These are phyloP conservation scores for Drosophila engyochracea DNA, from an alignment of 2,888 invertebrate genomes.

Conservation along the genomic window DNA sequence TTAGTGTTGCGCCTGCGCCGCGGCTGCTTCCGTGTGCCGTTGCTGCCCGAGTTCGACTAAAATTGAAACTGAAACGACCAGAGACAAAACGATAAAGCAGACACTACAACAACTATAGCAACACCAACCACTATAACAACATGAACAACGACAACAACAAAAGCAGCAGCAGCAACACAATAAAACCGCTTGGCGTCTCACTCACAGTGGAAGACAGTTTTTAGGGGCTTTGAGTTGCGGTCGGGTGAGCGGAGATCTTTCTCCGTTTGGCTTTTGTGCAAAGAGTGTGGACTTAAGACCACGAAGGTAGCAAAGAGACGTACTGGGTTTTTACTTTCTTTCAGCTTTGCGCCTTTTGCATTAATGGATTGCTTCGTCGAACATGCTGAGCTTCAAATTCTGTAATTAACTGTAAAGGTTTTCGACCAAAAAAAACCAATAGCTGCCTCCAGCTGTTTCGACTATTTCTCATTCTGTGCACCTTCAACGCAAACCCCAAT, in stretches of 20 bases:
- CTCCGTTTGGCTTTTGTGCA: slow-evolving; percentile 48
- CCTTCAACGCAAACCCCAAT: slow-evolving; percentile 31
- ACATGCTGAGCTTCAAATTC: slow-evolving; percentile 41
- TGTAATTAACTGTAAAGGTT: slow-evolving; percentile 44
- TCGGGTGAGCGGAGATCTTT: slow-evolving; percentile 32
- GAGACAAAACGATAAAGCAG: slow-evolving; percentile 69
- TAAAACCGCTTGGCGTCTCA: slow-evolving; percentile 35
- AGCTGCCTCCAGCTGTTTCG: background rate
- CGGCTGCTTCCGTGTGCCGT: slow-evolving; percentile 75
- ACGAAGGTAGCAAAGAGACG: slow-evolving; percentile 43
- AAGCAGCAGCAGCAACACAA: slow-evolving; percentile 37
- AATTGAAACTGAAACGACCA: slow-evolving; percentile 77
- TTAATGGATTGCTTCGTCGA: slow-evolving; percentile 38
- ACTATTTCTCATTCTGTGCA: slow-evolving; percentile 25
- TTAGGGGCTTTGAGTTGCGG: slow-evolving; percentile 26
- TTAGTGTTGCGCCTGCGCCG: slow-evolving; percentile 52
- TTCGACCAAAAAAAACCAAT: background rate
- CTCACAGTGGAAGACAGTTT: slow-evolving; percentile 50
- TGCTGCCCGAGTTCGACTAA: slow-evolving; percentile 78
- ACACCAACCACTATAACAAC: slow-evolving; percentile 17
- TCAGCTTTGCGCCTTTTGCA: slow-evolving; percentile 35
- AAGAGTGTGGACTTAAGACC: slow-evolving; percentile 46
- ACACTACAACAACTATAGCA: slow-evolving; percentile 25
- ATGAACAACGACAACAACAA: slow-evolving; percentile 22
- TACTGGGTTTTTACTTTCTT: slow-evolving; percentile 59